Conservation (phyloP, 2,113 vertebrate genomes). For the Salvator merianae region DNA sequence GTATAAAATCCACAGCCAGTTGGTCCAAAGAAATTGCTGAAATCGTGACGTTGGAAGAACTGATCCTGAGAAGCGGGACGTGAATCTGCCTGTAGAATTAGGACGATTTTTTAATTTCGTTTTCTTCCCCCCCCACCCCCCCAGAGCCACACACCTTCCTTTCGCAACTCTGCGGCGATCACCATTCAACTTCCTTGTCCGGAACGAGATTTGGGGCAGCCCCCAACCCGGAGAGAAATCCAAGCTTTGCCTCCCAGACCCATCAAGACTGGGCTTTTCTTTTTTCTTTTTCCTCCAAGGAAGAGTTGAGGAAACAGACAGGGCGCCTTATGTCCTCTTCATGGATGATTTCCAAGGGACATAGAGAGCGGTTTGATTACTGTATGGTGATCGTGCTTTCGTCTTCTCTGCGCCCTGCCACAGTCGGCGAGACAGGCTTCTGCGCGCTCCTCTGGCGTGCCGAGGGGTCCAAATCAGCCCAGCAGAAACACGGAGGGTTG, state of each 20-base stretch:
- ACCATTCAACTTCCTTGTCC: slow-evolving; percentile 64
- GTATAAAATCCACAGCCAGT: slow-evolving; percentile 65
- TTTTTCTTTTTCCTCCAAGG: background rate
- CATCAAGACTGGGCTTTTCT: slow-evolving; percentile 65
- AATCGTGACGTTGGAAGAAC: slow-evolving; percentile 23
- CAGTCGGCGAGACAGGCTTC: slow-evolving; percentile 41
- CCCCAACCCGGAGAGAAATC: slow-evolving; percentile 52
- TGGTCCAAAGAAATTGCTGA: background rate
- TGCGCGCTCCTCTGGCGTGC: slow-evolving; percentile 28
- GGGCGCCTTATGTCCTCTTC: too few species aligned
- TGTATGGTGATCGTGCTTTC: background rate
- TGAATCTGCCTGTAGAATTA: background rate
- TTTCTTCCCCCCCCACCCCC: background rate
- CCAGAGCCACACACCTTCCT: too few species aligned
- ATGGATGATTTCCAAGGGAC: background rate
- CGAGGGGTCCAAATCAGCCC: slow-evolving; percentile 35
- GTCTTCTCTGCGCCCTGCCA: slow-evolving; percentile 42
- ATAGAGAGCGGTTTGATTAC: background rate
- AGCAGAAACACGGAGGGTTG: slow-evolving; percentile 36
- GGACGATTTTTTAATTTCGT: background rate
- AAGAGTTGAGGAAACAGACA: slow-evolving; percentile 32
- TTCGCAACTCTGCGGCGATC: background rate
- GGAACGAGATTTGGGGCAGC: slow-evolving; percentile 51
- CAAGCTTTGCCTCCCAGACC: slow-evolving; percentile 70
- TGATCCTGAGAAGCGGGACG: slow-evolving; percentile 24